Base-by-base conservation (phyloP, 2,113 vertebrate species). In the Paramormyrops kingsleyae region DNA sequence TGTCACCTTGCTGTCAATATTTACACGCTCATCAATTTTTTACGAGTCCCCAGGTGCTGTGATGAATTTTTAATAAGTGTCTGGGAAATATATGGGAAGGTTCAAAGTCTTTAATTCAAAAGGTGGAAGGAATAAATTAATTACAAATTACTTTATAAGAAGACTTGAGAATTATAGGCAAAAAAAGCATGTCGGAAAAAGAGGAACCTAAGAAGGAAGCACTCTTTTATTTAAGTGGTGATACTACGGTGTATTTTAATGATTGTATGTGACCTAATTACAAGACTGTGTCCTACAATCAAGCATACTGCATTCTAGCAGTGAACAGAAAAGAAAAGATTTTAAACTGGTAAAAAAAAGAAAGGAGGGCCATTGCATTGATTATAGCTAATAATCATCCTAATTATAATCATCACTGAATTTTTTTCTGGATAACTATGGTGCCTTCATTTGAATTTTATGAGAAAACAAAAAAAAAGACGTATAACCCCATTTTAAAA, bases 51-150 rank as follows among this genome's bases (percentile, higher is more conserved):
- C 85, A 87, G 85, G 85, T 87, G 49, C 50, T 19, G 17, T 87
- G 47, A 87, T 87, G 85, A 87, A 87, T 87, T 87, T 53, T 87
- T 87, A 87, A 87, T 35, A 87, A 17, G 50, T 56, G 27, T 53
- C 85, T 53, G 10, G 15, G 83, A 56, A 52, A 87, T 87, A 53
- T 87, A 53, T 39, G 50, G 49, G 85, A 56, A 39, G 50, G 49
- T 87, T 87, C 85, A 87, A 56, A 87, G 85, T 87, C 85, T 53
- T 87, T 86, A 86, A 86, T 50, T 27, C 83, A 53, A 53, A 52
- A 47, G 85, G 49, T 53, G 85, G 27, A 87, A 39, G 50, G 50
- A 53, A 87, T 53, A 53, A 53, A 87, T 53, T 24, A 35, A 87
- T 53, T 87, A 47, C 5, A 50, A 53, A 87, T 56, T 87, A 52